Percentiles rank a stretch among this genome's conserved stretches.
Conservation (phyloP, 2,888 invertebrate species). For the Ceriagrion tenellum region DNA sequence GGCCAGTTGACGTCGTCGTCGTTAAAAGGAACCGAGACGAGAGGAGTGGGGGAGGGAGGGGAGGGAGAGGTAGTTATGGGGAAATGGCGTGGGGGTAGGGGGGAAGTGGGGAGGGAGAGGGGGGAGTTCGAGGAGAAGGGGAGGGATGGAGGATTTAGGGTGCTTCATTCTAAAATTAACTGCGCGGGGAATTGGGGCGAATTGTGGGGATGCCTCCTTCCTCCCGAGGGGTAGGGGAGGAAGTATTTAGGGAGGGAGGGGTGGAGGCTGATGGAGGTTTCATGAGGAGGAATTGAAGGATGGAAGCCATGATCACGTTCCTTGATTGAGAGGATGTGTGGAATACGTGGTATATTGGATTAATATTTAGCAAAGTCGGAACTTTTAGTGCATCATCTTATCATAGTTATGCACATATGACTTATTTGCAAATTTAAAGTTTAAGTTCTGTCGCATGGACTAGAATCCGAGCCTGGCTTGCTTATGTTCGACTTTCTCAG, state of each 20-base stretch:
- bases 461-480: too few species aligned
- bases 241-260: neutral
- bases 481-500: too few species aligned
- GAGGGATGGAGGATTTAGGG: neutral
- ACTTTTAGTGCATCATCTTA: too few species aligned
- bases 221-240: neutral
- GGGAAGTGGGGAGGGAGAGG: neutral
- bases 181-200: constrained; percentile 47
- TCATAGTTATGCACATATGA: too few species aligned
- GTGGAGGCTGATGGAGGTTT: neutral
- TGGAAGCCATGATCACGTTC: neutral
- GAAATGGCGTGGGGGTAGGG: neutral
- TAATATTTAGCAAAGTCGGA: too few species aligned
- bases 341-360: too few species aligned
- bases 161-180: constrained; percentile 37
- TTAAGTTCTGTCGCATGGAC: too few species aligned
- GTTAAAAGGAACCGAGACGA: constrained; percentile 3
- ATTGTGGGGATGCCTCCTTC: neutral
- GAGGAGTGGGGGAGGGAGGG: neutral
- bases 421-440: too few species aligned
- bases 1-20: constrained; percentile 11
- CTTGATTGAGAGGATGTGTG: too few species aligned
- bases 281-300: neutral
- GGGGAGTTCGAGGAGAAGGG: neutral
- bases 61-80: too few species aligned